Conservation (phyloP, 2,113 vertebrate genomes). For the Dermatemys mawii region DNA sequence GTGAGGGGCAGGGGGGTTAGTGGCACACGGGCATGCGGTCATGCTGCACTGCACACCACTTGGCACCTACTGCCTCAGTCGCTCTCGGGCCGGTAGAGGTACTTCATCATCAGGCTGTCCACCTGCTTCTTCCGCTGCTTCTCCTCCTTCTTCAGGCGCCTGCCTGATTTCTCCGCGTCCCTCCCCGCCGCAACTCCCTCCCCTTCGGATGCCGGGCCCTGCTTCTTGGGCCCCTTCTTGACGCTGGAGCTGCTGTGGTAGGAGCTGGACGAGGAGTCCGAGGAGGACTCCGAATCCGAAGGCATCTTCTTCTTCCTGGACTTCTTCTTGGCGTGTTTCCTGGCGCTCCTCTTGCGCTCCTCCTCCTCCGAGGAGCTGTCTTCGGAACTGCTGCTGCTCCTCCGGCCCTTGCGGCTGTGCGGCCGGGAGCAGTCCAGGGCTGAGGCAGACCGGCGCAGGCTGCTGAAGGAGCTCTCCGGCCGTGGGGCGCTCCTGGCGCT, state of each 20-base stretch:
- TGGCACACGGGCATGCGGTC: slow-evolving; percentile 76
- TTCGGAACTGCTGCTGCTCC: slow-evolving; percentile 68
- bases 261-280: slow-evolving; percentile 82
- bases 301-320: slow-evolving; percentile 80
- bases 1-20: slow-evolving; percentile 49
- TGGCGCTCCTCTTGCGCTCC: slow-evolving; percentile 79
- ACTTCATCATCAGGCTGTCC: slow-evolving; percentile 98
- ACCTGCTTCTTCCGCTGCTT: slow-evolving; percentile 93
- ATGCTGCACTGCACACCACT: slow-evolving; percentile 62
- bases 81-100: slow-evolving; percentile 94
- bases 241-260: slow-evolving; percentile 90
- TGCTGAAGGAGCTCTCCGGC: slow-evolving; percentile 58
- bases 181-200: slow-evolving; percentile 48
- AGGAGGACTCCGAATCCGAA: slow-evolving; percentile 75
- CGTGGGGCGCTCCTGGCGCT: slow-evolving; percentile 68
- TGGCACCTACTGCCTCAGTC: slow-evolving; percentile 92
- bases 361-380: slow-evolving; percentile 79
- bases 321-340: slow-evolving; percentile 86
- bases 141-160: slow-evolving; percentile 83
- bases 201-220: slow-evolving; percentile 15
- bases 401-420: slow-evolving; percentile 61
- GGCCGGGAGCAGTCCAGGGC: slow-evolving; percentile 83
- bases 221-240: slow-evolving; percentile 84
- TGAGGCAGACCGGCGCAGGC: slow-evolving; percentile 86
- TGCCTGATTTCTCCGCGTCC: slow-evolving; percentile 8